Percentiles rank a stretch among this genome's conserved stretches.
These are phyloP conservation scores for Hyperoodon ampullatus DNA, from an alignment of 2,113 vertebrate genomes.

Conservation along the genomic window DNA sequence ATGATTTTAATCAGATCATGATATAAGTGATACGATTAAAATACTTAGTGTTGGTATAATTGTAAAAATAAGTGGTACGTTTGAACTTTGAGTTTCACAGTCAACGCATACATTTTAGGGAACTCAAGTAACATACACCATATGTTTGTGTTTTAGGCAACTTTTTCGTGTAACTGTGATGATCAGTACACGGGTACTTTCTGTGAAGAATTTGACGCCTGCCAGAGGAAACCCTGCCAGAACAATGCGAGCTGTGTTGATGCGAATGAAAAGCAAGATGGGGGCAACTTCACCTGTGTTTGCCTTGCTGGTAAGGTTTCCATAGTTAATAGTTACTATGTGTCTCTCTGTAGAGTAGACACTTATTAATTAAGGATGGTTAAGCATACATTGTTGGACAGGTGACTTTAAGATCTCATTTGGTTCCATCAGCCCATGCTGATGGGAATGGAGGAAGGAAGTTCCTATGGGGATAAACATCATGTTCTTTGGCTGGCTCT, in stretches of 20 bases:
- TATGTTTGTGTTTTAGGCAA: constrained; percentile 86
- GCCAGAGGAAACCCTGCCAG: constrained; percentile 90
- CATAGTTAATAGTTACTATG: not conserved
- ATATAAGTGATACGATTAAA: not conserved
- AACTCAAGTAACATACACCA: not conserved
- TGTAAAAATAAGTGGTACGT: not conserved
- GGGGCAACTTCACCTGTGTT: constrained; percentile 92
- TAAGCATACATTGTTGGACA: not conserved
- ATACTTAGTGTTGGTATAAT: not conserved
- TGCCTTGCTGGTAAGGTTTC: constrained; percentile 90
- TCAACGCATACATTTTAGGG: not conserved
- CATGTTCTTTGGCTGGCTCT: not conserved
- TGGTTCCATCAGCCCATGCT: not conserved
- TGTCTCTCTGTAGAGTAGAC: not conserved
- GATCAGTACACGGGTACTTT: constrained; percentile 90
- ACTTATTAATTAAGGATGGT: not conserved
- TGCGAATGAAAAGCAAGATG: constrained; percentile 88
- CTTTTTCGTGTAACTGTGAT: constrained; percentile 94
- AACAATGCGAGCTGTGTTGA: constrained; percentile 93
- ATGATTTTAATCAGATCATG: not conserved
- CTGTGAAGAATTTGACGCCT: constrained; percentile 97
- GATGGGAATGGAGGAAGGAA: not conserved
- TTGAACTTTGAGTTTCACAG: not conserved
- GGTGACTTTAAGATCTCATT: not conserved
- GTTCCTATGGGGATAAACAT: not conserved